Conservation (phyloP, 1,140 invertebrate species). For the Chironomus striatipennis region DNA sequence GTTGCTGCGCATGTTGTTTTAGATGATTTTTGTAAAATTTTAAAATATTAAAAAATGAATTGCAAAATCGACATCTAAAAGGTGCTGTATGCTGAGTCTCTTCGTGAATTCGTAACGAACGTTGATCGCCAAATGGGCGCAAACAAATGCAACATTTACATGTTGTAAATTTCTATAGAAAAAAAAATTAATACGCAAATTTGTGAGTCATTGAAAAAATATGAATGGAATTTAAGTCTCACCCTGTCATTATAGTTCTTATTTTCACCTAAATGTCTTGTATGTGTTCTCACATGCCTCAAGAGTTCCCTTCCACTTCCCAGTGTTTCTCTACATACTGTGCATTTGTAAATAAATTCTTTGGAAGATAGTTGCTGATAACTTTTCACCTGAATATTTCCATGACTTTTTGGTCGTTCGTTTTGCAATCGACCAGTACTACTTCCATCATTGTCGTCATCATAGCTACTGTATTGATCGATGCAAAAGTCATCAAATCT, state of each 20-base stretch:
- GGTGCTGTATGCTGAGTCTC: constrained; percentile 1
- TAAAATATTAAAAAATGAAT: background rate
- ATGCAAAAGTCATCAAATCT: constrained; percentile 18
- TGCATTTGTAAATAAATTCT: background rate
- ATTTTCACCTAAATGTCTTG: background rate
- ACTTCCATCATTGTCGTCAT: background rate
- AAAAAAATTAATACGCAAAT: constrained; percentile 5
- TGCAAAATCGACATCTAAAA: background rate
- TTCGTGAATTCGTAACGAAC: background rate
- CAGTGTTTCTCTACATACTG: background rate
- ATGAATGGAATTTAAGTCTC: background rate
- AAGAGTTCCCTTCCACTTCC: background rate
- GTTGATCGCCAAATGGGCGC: background rate
- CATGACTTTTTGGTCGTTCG: background rate
- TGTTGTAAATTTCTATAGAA: background rate
- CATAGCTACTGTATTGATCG: background rate
- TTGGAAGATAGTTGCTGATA: constrained; percentile 11
- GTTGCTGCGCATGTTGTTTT: background rate
- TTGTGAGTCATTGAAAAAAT: background rate
- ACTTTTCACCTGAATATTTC: background rate
- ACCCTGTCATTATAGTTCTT: background rate
- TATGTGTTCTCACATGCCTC: constrained; percentile 3
- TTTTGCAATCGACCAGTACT: background rate
- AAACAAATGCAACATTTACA: background rate
- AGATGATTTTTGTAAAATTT: constrained; percentile 16